These are phyloP conservation scores for Harlomillsia oculata DNA, from an alignment of 1,140 invertebrate species.

Conservation along the genomic window DNA sequence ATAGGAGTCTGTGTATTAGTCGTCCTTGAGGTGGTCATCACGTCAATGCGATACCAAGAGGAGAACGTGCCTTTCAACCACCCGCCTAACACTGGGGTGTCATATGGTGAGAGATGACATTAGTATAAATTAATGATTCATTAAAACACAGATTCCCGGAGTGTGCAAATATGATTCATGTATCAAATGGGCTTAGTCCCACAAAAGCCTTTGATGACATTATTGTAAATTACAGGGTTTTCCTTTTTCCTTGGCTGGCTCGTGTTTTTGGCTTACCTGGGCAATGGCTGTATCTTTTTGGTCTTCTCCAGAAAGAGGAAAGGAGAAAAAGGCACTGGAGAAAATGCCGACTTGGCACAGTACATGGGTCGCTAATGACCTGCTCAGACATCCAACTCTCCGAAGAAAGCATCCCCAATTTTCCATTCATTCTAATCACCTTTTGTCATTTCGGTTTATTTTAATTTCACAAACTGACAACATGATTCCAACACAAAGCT, in stretches of 20 bases:
- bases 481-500: too few relatives aligned
- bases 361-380: constrained; percentile 29
- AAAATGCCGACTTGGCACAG: constrained; percentile 20
- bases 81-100: constrained; percentile 51
- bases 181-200: background rate
- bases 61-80: constrained; percentile 55
- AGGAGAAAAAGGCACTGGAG: constrained; percentile 40
- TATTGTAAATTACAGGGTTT: constrained; percentile 44
- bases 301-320: constrained; percentile 64
- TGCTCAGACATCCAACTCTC: too few relatives aligned
- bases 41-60: constrained; percentile 59
- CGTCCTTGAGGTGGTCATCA: constrained; percentile 67
- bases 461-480: too few relatives aligned
- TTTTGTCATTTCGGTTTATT: too few relatives aligned
- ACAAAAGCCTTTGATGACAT: background rate
- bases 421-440: too few relatives aligned
- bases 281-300: constrained; percentile 61
- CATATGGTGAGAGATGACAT: constrained; percentile 20
- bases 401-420: too few relatives aligned
- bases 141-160: background rate
- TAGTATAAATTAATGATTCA: background rate
- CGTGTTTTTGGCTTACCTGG: constrained; percentile 59
- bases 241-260: constrained; percentile 71
- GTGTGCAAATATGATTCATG: too few relatives aligned
- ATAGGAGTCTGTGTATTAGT: constrained; percentile 60